Conservation (phyloP, 2,797 vertebrate genomes). For the Dermochelys coriacea region DNA sequence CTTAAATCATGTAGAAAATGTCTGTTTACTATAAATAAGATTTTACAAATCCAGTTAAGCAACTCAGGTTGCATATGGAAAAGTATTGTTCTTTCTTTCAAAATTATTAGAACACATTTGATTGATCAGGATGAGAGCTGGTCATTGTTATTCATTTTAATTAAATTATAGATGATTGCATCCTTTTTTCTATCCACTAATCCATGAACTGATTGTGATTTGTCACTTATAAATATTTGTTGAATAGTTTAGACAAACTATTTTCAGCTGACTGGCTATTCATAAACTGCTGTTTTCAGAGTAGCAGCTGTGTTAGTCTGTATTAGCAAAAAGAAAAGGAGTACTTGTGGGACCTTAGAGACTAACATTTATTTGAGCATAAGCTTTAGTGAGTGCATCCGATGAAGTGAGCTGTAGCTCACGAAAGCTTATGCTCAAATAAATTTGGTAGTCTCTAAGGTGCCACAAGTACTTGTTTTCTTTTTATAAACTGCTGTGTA, state of each 20-base stretch:
- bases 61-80: not conserved
- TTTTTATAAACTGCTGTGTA: not conserved
- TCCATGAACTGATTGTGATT: too few relatives aligned
- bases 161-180: not conserved
- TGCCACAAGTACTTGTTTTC: too few relatives aligned
- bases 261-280: conserved; percentile 28
- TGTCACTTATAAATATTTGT: too few relatives aligned
- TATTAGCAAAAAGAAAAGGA: too few relatives aligned
- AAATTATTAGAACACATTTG: not conserved
- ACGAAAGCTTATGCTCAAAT: too few relatives aligned
- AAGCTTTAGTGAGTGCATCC: too few relatives aligned
- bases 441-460: too few relatives aligned
- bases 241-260: conserved; percentile 7
- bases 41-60: not conserved
- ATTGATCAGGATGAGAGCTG: not conserved
- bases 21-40: conserved; percentile 52
- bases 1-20: conserved; percentile 11
- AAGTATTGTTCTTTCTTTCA: not conserved
- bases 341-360: too few relatives aligned
- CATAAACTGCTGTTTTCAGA: not conserved
- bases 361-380: too few relatives aligned
- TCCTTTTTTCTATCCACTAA: not conserved
- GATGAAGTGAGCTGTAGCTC: too few relatives aligned
- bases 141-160: not conserved
- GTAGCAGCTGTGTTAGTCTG: too few relatives aligned